Percentiles rank a stretch among this genome's conserved stretches.
These are phyloP conservation scores for Motacilla alba DNA, from an alignment of 2,113 vertebrate genomes.

Conservation along the genomic window DNA sequence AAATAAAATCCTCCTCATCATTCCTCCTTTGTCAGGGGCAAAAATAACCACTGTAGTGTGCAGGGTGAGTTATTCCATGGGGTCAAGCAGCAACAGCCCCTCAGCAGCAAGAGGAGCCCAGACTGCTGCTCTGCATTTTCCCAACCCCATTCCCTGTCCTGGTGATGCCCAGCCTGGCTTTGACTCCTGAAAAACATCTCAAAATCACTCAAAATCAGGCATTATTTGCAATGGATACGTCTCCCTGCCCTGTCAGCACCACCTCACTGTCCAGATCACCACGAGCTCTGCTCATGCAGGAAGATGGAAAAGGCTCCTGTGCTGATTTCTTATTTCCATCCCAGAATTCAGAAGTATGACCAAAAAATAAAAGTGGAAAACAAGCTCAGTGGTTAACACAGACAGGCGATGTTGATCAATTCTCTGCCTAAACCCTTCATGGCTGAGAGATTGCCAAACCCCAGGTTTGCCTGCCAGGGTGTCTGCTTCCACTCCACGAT, in stretches of 20 bases:
- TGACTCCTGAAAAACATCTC: background rate
- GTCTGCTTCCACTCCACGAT: background rate
- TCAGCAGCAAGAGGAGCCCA: background rate
- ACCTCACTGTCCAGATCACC: rapidly evolving
- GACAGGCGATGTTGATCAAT: background rate
- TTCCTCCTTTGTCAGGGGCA: too few relatives aligned
- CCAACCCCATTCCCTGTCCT: background rate
- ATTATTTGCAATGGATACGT: rapidly evolving
- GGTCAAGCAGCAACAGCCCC: background rate
- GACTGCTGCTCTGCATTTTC: background rate
- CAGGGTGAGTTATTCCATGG: background rate
- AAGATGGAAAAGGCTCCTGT: background rate
- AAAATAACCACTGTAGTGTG: background rate
- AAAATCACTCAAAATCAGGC: background rate
- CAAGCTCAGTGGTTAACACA: background rate
- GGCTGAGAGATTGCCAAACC: background rate
- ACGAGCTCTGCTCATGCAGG: background rate
- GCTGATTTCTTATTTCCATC: background rate
- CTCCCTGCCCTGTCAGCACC: background rate
- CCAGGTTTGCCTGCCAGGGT: background rate
- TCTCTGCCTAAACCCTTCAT: background rate
- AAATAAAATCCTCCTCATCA: too few relatives aligned
- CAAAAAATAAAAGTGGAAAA: background rate
- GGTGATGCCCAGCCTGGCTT: rapidly evolving
- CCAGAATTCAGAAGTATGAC: background rate